These are phyloP conservation scores for Rattus rattus DNA, from an alignment of 2,113 vertebrate genomes.

Conservation along the genomic window DNA sequence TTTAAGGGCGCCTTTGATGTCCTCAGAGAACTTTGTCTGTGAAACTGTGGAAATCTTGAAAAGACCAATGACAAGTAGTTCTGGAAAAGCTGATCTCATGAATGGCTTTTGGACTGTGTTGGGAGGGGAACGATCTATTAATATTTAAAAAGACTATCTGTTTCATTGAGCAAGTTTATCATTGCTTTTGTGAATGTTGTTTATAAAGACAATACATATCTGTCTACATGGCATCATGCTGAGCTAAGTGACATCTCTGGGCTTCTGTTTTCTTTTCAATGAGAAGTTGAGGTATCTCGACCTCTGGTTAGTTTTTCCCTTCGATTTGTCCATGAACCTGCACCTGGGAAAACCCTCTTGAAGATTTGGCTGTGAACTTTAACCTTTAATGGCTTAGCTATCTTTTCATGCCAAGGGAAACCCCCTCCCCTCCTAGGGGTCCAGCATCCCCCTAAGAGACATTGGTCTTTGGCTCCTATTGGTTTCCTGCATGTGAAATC, in stretches of 20 bases:
- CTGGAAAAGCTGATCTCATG: conserved; percentile 13
- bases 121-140: neutral
- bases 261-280: conserved; percentile 33
- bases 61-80: conserved; percentile 39
- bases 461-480: neutral
- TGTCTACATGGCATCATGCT: neutral
- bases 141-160: neutral
- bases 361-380: neutral
- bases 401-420: neutral
- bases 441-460: neutral
- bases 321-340: neutral
- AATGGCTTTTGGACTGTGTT: neutral
- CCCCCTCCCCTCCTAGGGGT: neutral
- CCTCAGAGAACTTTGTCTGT: neutral
- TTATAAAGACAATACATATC: neutral
- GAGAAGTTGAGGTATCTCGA: neutral
- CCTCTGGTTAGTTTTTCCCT: neutral
- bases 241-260: conserved; percentile 14
- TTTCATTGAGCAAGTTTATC: neutral
- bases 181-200: neutral
- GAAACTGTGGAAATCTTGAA: neutral
- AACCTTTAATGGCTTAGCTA: neutral
- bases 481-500: neutral
- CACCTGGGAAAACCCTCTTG: neutral
- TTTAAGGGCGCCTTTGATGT: neutral